A percentile compares a stretch with the other conserved stretches of the same genome.
These are phyloP conservation scores for Leptinotarsa texana DNA, from an alignment of 1,140 invertebrate species.

Conservation along the genomic window DNA sequence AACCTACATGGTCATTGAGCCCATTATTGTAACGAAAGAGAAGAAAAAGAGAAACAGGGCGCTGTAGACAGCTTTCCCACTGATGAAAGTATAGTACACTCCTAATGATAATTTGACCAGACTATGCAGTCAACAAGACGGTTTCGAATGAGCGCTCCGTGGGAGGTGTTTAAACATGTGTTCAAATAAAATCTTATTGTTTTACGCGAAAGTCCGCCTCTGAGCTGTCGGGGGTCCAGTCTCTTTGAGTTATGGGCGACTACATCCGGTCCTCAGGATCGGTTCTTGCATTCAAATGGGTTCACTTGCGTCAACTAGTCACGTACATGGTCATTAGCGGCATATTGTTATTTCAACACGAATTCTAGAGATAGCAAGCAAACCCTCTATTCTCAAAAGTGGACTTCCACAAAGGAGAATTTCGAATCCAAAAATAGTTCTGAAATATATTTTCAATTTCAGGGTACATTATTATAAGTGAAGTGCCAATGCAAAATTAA, in stretches of 20 bases:
- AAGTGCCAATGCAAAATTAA: no score
- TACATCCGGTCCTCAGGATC: slow-evolving; percentile 16
- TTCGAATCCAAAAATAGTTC: no score
- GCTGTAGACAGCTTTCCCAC: no score
- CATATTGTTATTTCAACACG: background rate
- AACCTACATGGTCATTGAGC: no score
- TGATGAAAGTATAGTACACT: no score
- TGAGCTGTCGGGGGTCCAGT: slow-evolving; percentile 23
- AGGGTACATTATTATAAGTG: no score
- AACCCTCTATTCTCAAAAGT: no score
- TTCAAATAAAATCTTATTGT: slow-evolving; percentile 53
- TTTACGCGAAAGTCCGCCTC: slow-evolving; percentile 39
- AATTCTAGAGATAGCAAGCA: no score
- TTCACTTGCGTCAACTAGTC: background rate
- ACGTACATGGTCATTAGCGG: slow-evolving; percentile 3
- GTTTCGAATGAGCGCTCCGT: slow-evolving; percentile 28
- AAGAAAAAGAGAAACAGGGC: no score
- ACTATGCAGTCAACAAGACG: background rate
- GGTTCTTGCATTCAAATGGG: background rate
- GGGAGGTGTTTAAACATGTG: slow-evolving; percentile 51
- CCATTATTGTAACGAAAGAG: no score
- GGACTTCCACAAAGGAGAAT: no score
- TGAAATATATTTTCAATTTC: no score
- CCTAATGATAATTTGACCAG: background rate
- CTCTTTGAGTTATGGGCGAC: slow-evolving; percentile 18